Percentiles rank a stretch among this genome's conserved stretches.
Conservation (phyloP, 2,888 invertebrate genomes). For the Parnassius glacialis region DNA sequence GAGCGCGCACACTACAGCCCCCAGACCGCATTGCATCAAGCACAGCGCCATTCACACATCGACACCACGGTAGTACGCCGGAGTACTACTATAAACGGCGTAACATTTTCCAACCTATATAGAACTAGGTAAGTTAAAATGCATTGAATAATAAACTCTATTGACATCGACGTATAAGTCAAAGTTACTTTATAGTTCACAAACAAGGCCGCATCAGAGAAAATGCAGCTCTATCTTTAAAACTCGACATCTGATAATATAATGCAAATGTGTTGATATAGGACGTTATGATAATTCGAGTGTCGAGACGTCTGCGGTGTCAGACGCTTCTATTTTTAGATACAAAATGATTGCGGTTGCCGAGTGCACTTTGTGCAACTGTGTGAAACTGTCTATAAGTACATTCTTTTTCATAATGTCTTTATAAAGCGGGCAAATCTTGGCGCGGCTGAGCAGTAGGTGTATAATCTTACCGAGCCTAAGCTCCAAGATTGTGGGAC, state of each 20-base stretch:
- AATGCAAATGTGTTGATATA: slow-evolving; percentile 28
- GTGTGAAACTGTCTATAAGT: slow-evolving; percentile 21
- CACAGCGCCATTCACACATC: slow-evolving; percentile 37
- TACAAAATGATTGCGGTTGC: slow-evolving; percentile 48
- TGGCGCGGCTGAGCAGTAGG: slow-evolving; percentile 6
- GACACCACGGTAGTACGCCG: slow-evolving; percentile 70
- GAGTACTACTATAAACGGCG: slow-evolving; percentile 76
- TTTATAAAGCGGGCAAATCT: slow-evolving; percentile 5
- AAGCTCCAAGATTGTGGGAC: slow-evolving; percentile 11
- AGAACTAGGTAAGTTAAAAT: slow-evolving; percentile 27
- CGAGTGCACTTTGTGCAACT: slow-evolving; percentile 47
- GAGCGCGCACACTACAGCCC: slow-evolving; percentile 34
- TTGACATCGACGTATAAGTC: slow-evolving; percentile 21
- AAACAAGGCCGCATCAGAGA: not conserved
- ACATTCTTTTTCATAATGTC: too few relatives aligned
- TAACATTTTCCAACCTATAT: slow-evolving; percentile 71
- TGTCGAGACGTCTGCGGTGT: slow-evolving; percentile 63
- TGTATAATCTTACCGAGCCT: not conserved
- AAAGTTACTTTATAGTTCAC: slow-evolving; percentile 22
- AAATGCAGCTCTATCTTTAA: slow-evolving; percentile 39
- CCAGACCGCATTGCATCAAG: slow-evolving; percentile 37
- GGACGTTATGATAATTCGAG: slow-evolving; percentile 38
- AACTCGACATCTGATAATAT: slow-evolving; percentile 4
- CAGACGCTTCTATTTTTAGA: slow-evolving; percentile 75
- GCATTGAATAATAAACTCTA: slow-evolving; percentile 1